phyloP scores from a whole-genome alignment of 2,797 vertebrate species.

The Rhinichthys osculus region DNA sequence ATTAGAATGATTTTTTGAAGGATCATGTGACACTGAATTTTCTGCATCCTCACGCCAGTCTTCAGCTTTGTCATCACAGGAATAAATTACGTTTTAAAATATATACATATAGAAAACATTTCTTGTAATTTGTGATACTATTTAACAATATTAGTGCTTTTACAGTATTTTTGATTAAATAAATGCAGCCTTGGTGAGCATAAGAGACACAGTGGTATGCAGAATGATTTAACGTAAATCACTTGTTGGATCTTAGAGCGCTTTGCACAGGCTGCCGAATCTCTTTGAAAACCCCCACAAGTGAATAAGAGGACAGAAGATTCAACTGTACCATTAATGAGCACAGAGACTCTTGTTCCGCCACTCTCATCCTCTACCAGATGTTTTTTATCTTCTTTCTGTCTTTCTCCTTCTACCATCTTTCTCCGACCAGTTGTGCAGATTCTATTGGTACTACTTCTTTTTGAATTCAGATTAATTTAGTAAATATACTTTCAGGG shows the following conservation, averaged over 20 bases:
- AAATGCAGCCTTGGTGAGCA: too few relatives aligned
- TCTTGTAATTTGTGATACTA: too few relatives aligned
- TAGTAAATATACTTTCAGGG: not conserved
- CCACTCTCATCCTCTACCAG: not conserved
- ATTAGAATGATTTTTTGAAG: not conserved
- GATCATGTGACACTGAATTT: not conserved
- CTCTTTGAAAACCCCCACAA: conserved; percentile 3
- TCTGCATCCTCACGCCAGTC: too few relatives aligned
- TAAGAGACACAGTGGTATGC: too few relatives aligned
- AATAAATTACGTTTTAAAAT: too few relatives aligned
- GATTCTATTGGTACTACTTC: not conserved
- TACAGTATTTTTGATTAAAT: too few relatives aligned
- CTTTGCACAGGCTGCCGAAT: not conserved
- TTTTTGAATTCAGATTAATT: conserved; percentile 2
- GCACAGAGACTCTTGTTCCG: not conserved
- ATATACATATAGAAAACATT: too few relatives aligned
- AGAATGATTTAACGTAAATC: too few relatives aligned
- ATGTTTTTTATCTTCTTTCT: not conserved
- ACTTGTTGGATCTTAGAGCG: not conserved
- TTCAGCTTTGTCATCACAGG: too few relatives aligned
- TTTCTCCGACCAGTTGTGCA: too few relatives aligned
- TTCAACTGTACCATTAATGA: conserved; percentile 8
- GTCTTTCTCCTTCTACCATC: not conserved
- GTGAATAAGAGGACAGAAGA: not conserved
- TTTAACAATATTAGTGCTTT: too few relatives aligned